Evolutionary conservation across 2,113 vertebrate genomes (phyloP).

Genomic region (Dipodomys spectabilis): DNA sequence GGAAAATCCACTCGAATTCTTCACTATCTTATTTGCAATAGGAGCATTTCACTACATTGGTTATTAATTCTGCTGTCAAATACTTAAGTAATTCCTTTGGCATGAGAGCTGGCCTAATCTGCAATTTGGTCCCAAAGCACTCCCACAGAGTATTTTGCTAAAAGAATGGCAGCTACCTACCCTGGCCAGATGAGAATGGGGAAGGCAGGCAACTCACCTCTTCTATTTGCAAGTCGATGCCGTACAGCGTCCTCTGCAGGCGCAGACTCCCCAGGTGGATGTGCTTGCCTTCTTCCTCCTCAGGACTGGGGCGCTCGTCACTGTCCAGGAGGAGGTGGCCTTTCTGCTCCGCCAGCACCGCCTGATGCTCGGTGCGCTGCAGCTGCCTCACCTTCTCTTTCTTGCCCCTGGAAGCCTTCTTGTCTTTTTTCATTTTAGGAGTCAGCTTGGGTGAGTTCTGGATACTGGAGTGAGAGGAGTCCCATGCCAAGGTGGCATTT

Average conservation of each 20-base stretch:
- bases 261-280: slow-evolving; percentile 86
- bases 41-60: neutral
- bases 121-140: neutral
- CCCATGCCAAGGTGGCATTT: slow-evolving; percentile 94
- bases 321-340: slow-evolving; percentile 91
- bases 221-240: slow-evolving; percentile 89
- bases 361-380: slow-evolving; percentile 86
- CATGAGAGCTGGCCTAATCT: neutral
- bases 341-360: slow-evolving; percentile 90
- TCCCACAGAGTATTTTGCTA: neutral
- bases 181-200: fast-evolving
- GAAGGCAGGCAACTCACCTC: slow-evolving; percentile 31
- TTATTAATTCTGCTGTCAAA: slow-evolving; percentile 14
- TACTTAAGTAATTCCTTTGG: neutral
- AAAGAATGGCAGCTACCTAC: neutral
- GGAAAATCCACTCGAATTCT: neutral
- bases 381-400: slow-evolving; percentile 87
- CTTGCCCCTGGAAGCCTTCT: slow-evolving; percentile 86
- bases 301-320: slow-evolving; percentile 87
- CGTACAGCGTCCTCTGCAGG: slow-evolving; percentile 93
- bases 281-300: slow-evolving; percentile 89
- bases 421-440: slow-evolving; percentile 90
- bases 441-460: slow-evolving; percentile 94
- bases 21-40: slow-evolving; percentile 41
- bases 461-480: slow-evolving; percentile 91